Percentiles rank a stretch among this genome's conserved stretches.
Conservation (phyloP, 1,140 invertebrate species). For the Drosophila sturtevanti region DNA sequence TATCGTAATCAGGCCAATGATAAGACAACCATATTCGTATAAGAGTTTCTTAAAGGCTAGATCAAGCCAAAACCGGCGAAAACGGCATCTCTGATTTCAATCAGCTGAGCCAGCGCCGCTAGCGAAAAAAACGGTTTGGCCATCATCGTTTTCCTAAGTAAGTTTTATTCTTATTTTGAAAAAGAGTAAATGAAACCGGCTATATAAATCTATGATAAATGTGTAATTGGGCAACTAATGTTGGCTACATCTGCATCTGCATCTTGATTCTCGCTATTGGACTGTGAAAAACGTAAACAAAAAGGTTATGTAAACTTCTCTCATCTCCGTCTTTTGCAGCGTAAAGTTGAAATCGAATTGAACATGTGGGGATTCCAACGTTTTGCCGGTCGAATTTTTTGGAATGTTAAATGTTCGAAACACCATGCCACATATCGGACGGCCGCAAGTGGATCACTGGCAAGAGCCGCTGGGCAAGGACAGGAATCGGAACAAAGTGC, state of each 20-base stretch:
- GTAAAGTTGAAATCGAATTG: conserved; percentile 46
- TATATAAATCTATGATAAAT: not conserved
- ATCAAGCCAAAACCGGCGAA: too few relatives aligned
- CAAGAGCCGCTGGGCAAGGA: conserved; percentile 15
- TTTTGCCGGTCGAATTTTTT: conserved; percentile 55
- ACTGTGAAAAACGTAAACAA: conserved; percentile 68
- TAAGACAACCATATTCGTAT: too few relatives aligned
- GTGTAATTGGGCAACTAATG: not conserved
- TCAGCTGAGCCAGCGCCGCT: not conserved
- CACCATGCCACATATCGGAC: conserved; percentile 61
- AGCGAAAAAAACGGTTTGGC: not conserved
- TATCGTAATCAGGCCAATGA: too few relatives aligned
- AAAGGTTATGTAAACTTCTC: conserved; percentile 82
- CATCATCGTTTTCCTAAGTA: not conserved
- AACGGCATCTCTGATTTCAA: not conserved
- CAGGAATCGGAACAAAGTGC: conserved; percentile 23
- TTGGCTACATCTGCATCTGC: not conserved
- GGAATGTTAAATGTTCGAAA: conserved; percentile 12
- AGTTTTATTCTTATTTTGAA: not conserved
- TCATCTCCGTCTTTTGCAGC: conserved; percentile 54
- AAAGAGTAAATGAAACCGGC: not conserved
- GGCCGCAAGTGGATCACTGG: conserved; percentile 42
- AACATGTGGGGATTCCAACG: conserved; percentile 78
- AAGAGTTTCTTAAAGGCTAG: too few relatives aligned
- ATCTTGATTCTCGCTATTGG: not conserved